Base-by-base conservation (phyloP, 2,888 invertebrate species). In the Cotesia congregata region DNA sequence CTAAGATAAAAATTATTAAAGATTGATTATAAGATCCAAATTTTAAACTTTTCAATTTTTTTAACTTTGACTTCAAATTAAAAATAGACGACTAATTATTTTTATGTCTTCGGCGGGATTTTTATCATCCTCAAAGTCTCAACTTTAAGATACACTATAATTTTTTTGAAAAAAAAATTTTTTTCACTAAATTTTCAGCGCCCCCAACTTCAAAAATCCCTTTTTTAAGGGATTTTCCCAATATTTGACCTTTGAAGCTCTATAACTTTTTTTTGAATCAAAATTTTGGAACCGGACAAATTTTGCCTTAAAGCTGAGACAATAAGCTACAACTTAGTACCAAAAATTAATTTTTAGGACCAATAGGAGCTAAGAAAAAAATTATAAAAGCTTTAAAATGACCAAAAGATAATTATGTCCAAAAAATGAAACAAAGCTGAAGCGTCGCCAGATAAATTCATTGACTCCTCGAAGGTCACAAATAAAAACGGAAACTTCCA, bases 401-500 rank as follows among this genome's bases (percentile, higher is more conserved):
- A 62, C 7, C 20, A 7, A 62, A 30, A 30, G 3, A 0, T 30
- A 30, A 30, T 30, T 30, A 30, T 30, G 30, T 30, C 30, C 30
- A 30, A 30, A 30, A 30, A 30, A 30, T 30, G 30, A 30, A 62
- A 62, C 20, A 50, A 50, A 50, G 50, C 50, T 50, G 12, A 50
- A 74, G 50, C 60, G 68, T 75, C 76, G 76, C 69, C 69, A 20
- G 80, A 30, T 30, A 50, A 50, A 50, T 7, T 7, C 50, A 50
- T 50, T 50, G 50, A 50, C 50, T 50, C 50, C 12, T 12, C 76
- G 80, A 80, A 82, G 80, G 82, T 78, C 80, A 77, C 74, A 78
- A 78, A 80, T 82, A 67, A 71, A 76, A 77, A 74, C 77, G 80
- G 79, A 82, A 82, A 80, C 80, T 80, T 75, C 71, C 40, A 40